These are phyloP conservation scores for Cetoscarus ocellatus DNA, from an alignment of 2,797 vertebrate species.

Conservation along the genomic window DNA sequence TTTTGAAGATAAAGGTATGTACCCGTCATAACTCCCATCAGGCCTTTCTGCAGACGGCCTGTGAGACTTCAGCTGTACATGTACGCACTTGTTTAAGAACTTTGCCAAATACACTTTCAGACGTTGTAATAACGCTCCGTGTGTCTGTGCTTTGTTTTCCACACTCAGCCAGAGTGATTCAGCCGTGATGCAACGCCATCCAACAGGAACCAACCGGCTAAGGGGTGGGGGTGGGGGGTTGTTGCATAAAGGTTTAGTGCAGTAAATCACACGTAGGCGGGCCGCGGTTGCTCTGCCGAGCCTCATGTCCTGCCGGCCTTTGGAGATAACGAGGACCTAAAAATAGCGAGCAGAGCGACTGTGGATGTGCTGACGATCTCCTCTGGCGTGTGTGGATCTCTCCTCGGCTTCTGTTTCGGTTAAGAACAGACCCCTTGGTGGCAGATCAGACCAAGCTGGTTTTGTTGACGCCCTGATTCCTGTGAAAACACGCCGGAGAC, in stretches of 20 bases:
- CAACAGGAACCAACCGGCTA: too few relatives aligned
- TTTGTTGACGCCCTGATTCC: conserved; percentile 1
- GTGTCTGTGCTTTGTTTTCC: conserved; percentile 81
- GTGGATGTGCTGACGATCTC: too few relatives aligned
- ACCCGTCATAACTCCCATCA: conserved; percentile 21
- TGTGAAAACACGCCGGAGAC: conserved; percentile 8
- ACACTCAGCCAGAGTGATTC: conserved; percentile 47
- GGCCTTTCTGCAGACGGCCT: conserved; percentile 55
- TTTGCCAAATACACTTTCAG: conserved; percentile 98
- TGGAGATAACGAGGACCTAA: too few relatives aligned
- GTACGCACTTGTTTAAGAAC: conserved; percentile 83
- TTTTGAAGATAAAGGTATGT: conserved; percentile 64
- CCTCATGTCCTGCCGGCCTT: too few relatives aligned
- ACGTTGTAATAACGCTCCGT: conserved; percentile 92
- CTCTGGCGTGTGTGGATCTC: background rate
- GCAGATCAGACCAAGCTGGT: background rate
- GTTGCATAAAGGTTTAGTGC: too few relatives aligned
- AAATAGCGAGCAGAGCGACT: background rate
- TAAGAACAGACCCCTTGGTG: background rate
- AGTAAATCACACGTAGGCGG: too few relatives aligned
- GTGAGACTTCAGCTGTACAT: too few relatives aligned
- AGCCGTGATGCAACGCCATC: conserved; percentile 68
- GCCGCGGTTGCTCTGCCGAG: too few relatives aligned
- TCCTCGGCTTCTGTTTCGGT: background rate
- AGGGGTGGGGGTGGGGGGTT: too few relatives aligned